These are phyloP conservation scores for Phymanthus crucifer DNA, from an alignment of 92 coral and sea anemone species.

Conservation along the genomic window DNA sequence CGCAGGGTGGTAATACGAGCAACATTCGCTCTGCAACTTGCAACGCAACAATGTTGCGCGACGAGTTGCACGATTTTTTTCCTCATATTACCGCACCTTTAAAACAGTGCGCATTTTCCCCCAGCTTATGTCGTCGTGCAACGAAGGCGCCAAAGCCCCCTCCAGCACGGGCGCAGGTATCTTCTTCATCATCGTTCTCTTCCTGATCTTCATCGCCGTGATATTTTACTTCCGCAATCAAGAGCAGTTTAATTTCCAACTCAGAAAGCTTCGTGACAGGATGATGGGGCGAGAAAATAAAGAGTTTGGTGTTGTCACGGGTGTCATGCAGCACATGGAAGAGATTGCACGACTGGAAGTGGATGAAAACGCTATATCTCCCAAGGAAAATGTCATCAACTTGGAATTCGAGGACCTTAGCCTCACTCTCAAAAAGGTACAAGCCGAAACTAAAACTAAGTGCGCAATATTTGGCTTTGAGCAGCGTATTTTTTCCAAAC, in stretches of 20 bases:
- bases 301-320: conserved; percentile 31
- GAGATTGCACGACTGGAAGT: conserved; percentile 31
- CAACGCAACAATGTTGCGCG: too few relatives aligned
- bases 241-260: conserved; percentile 24
- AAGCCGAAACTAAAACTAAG: too few relatives aligned
- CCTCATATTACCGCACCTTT: too few relatives aligned
- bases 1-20: too few relatives aligned
- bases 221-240: conserved; percentile 57
- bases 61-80: too few relatives aligned
- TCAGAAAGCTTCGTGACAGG: conserved; percentile 24
- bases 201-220: conserved; percentile 42
- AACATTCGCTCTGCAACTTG: too few relatives aligned
- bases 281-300: conserved; percentile 25
- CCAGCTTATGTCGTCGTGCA: conserved; percentile 66
- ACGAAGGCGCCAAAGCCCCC: conserved; percentile 62
- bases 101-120: background rate
- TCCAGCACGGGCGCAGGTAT: conserved; percentile 51
- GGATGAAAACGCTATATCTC: conserved; percentile 28
- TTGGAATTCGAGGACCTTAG: conserved; percentile 71
- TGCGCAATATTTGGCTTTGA: too few relatives aligned
- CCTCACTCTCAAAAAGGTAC: conserved; percentile 72
- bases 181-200: conserved; percentile 46
- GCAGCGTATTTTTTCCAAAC: too few relatives aligned
- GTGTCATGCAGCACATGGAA: conserved; percentile 33
- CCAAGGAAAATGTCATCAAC: conserved; percentile 52